These are phyloP conservation scores for Mythimna loreyi DNA, from an alignment of 2,888 invertebrate genomes.

Conservation along the genomic window DNA sequence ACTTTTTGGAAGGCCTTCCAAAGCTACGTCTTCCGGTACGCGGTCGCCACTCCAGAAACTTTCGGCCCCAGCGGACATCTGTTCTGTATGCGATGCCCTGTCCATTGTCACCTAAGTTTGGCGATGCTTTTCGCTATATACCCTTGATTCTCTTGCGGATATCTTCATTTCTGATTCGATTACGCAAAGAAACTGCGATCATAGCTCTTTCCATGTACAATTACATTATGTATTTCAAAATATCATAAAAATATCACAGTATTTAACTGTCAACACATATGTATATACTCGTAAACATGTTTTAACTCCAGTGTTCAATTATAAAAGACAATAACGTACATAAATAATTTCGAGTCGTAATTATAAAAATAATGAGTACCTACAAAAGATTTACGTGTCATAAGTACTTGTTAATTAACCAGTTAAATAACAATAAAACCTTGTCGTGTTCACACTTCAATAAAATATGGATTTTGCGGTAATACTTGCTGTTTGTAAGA, in stretches of 20 bases:
- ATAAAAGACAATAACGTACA: slow-evolving; percentile 16
- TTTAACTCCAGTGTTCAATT: background rate
- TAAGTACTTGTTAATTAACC: slow-evolving; percentile 34
- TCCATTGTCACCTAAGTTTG: no score
- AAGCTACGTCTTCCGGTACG: no score
- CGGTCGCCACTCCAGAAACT: no score
- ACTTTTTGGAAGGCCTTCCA: no score
- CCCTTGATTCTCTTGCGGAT: no score
- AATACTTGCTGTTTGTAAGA: slow-evolving; percentile 15
- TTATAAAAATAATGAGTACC: slow-evolving; percentile 35
- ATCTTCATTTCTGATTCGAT: no score
- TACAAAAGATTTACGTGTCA: slow-evolving; percentile 14
- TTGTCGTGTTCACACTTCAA: slow-evolving; percentile 45
- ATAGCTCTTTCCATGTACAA: no score
- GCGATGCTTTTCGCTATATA: no score
- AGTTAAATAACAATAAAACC: slow-evolving; percentile 39
- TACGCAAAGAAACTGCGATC: no score
- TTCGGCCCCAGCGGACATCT: no score
- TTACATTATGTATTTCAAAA: background rate
- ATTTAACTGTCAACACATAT: background rate
- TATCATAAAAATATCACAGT: background rate
- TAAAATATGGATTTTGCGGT: slow-evolving; percentile 33
- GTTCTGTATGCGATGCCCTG: no score
- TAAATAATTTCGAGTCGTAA: background rate
- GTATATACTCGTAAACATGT: background rate